Evolutionary conservation across 2,113 vertebrate genomes (phyloP), one percentile per base, ranked within the genome.

Genomic region (Pomatostomus ruficeps): DNA sequence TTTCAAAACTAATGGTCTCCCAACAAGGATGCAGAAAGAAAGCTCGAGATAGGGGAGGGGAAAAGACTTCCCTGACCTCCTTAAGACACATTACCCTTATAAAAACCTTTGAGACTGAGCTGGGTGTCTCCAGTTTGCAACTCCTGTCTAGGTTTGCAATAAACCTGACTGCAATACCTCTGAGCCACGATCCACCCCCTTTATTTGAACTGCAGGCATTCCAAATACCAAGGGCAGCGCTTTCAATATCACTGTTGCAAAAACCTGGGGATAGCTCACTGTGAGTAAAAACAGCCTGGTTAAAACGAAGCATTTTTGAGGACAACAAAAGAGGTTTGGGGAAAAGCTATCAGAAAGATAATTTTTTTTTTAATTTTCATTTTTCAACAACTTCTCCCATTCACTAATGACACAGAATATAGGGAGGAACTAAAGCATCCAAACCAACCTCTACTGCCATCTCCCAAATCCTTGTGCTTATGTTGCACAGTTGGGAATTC

Each of bases 21-120:
- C 58, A 62, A 9, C 3, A 57, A 52, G 15, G 14, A 85, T 49
- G 52, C 29, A 77, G 23, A 81, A 91, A 78, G 9, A 7, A 76
- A 66, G 35, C 21, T 62, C 0, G 1, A 66, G 24, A 38, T 45
- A 38, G 0, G 1, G 25, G 18, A 78, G 4, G 45, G 21, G 5
- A 81, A 15, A 48, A 49, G 31, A 76, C 12, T 38, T 89, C 55
- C 16, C 79, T 57, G 31, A 48, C 25, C 62, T 80, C 26, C 33
- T 7, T 33, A 29, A 86, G 51, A 66, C 5, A 40, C 1, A 5
- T 22, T 54, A 74, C 9, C 23, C 25, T 67, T 40, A 59, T 1
- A 51, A 66, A 93, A 88, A 29, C 8, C 40, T 52, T 14, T 15
- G n/a, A 40, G 52, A 26, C 19, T 40, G 11, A 38, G 17, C 59